Conservation (phyloP, 2,797 vertebrate genomes). For the Acropternis orthonyx region DNA sequence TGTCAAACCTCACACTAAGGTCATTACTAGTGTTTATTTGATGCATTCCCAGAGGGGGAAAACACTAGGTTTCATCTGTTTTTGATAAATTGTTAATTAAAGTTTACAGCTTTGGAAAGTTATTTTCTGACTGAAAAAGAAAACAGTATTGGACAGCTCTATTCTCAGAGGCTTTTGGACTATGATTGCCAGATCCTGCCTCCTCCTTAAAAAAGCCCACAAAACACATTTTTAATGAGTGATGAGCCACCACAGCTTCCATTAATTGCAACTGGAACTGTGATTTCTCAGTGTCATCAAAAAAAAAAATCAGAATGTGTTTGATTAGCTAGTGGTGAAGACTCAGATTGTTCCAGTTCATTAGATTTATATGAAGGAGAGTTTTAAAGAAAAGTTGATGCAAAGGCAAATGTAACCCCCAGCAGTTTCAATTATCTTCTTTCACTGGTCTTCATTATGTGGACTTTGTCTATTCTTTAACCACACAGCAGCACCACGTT, state of each 20-base stretch:
- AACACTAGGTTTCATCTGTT: not conserved
- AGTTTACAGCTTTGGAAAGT: not conserved
- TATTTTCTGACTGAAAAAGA: not conserved
- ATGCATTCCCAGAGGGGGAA: not conserved
- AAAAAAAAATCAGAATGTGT: not conserved
- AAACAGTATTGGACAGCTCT: not conserved
- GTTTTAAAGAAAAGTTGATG: not conserved
- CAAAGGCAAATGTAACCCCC: not conserved
- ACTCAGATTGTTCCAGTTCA: not conserved
- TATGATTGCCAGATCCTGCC: not conserved
- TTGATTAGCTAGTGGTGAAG: not conserved
- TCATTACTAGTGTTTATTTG: not conserved
- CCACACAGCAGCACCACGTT: not conserved
- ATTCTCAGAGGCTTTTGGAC: not conserved
- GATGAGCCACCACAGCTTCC: not conserved
- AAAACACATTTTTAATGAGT: not conserved
- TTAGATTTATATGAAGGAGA: not conserved
- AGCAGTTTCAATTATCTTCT: not conserved
- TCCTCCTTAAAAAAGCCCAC: not conserved
- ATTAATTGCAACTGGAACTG: not conserved
- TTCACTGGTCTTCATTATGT: not conserved
- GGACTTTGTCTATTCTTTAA: not conserved
- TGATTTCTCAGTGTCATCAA: not conserved
- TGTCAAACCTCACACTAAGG: not conserved
- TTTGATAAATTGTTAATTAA: conserved; percentile 21